These are phyloP conservation scores for Erpornis zantholeuca DNA, from an alignment of 2,113 vertebrate species.

Conservation along the genomic window DNA sequence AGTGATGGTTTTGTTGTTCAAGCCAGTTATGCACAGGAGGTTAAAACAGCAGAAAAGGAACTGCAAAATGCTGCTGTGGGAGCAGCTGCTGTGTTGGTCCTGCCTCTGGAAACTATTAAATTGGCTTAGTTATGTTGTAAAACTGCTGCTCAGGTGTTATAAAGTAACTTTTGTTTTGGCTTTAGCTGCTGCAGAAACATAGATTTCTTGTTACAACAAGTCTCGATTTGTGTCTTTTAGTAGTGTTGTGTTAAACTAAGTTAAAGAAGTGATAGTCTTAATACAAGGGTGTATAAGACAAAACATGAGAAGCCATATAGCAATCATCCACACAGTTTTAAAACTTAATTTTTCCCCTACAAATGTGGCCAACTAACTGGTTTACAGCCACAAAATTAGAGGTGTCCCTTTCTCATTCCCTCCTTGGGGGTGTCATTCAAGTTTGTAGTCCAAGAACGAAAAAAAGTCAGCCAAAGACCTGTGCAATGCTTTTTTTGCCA, in stretches of 20 bases:
- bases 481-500: background rate
- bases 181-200: background rate
- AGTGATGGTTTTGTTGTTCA: background rate
- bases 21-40: background rate
- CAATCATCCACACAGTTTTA: background rate
- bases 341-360: background rate
- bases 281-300: fast-evolving
- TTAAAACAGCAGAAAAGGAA: background rate
- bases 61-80: background rate
- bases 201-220: background rate
- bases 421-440: fast-evolving
- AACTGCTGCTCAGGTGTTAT: background rate
- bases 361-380: background rate
- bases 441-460: background rate
- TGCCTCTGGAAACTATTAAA: background rate
- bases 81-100: background rate
- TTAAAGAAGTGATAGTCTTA: background rate
- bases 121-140: background rate
- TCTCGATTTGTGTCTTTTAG: background rate
- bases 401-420: background rate
- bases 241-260: background rate
- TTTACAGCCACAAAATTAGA: background rate
- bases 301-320: background rate
- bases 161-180: background rate
- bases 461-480: background rate